These are phyloP conservation scores for Polyergus mexicanus DNA, from an alignment of 1,140 invertebrate genomes.

Conservation along the genomic window DNA sequence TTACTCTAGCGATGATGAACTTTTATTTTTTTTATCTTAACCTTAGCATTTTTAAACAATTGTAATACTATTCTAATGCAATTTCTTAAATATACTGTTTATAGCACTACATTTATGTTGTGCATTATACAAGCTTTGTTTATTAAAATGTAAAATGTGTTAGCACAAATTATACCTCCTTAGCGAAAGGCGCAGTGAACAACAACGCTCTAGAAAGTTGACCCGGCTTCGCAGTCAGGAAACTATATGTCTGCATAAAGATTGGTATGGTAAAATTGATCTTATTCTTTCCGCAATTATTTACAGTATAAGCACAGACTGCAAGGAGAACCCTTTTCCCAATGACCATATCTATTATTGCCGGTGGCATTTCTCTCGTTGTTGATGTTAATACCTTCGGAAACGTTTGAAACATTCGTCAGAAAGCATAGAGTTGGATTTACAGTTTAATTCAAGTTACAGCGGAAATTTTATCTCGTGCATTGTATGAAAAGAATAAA, in stretches of 20 bases:
- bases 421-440: background rate
- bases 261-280: conserved; percentile 94
- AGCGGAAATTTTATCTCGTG: background rate
- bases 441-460: background rate
- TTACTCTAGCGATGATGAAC: background rate
- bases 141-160: background rate
- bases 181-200: conserved; percentile 94
- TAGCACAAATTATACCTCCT: conserved; percentile 86
- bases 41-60: no score
- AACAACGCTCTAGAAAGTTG: conserved; percentile 93
- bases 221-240: conserved; percentile 91
- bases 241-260: conserved; percentile 92
- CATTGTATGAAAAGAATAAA: background rate
- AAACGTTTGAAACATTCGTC: background rate
- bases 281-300: conserved; percentile 87
- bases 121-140: background rate
- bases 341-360: conserved; percentile 82
- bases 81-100: no score
- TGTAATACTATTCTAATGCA: no score
- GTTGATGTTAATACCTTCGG: conserved; percentile 59
- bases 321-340: conserved; percentile 89
- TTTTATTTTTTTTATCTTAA: no score
- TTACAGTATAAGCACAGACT: conserved; percentile 91
- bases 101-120: no score
- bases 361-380: conserved; percentile 82